Evolutionary conservation across 2,888 invertebrate genomes (phyloP), one percentile per base, ranked within the genome.

Genomic region (Cosmorhoe ocellata): DNA sequence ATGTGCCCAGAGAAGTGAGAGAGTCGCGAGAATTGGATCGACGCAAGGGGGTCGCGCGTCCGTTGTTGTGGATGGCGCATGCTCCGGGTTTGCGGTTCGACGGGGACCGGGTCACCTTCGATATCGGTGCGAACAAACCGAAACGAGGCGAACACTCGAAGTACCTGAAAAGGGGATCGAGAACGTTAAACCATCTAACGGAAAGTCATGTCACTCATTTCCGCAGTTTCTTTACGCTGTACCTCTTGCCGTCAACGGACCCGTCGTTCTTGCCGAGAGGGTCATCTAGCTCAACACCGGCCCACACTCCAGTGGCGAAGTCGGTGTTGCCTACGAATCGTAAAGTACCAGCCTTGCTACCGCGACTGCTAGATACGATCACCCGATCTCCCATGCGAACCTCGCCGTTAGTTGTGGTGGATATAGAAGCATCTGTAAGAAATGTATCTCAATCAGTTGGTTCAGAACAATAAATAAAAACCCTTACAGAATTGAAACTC

Each of bases 221-320:
- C 6, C 22, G 10, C 26, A 32, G 7, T 30, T 40, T 48, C 28
- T 28, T 12, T 32, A 24, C 24, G 31, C 31, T 50, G 48, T 83
- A 98, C 97, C 97, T 95, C 84, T 94, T 95, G 46, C 97, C 98
- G 61, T 94, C 96, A 26, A 99, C 97, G 40, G 96, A 94, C 50
- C 99, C 99, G 76, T 99, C 98, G 82, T 99, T 99, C 87, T 99
- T 99, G 44, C 99, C 99, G 52, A 95, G 88, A 0, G 97, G 94
- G 61, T 98, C 97, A 76, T 98, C 98, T 63, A 99, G 91, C 81
- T 99, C 98, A 12, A 99, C 95, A 14, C 99, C 99, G 56, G 96
- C 98, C 98, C 98, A 99, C 65, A 97, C 94, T 27, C 99, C 99
- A 27, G 94, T 83, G 0, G 98, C 98, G 81, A 99, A 99, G 69